Base-by-base conservation (phyloP, 64 coral and sea anemone genomes). In the Montipora efflorescens region DNA sequence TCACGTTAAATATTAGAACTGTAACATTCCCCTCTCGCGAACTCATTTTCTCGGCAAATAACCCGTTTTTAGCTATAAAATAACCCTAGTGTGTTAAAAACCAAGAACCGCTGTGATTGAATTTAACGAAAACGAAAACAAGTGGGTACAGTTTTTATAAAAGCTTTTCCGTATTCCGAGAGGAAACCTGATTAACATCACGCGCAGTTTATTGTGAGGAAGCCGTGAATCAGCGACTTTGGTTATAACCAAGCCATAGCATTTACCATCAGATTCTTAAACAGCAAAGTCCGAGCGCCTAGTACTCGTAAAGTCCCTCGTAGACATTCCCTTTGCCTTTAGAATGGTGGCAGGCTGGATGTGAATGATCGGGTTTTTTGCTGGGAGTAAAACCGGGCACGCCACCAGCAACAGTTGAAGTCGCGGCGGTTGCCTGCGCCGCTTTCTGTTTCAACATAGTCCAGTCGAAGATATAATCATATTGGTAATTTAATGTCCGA, bases 361-460 rank as follows among this genome's bases (percentile, higher is more conserved):
- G 76, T 4, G 74, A 52, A 46, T 93, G 95, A 18, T 98, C 96
- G 11, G 89, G 73, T 66, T 98, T 98, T 48, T 94, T 95, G 0
- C 72, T 83, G 20, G 96, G 77, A 25, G 96, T 98, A 69, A 89
- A 92, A 6, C 53, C 53, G n/a, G 87, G 72, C 19, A 91, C 90
- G 80, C 86, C 88, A 67, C 79, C 46, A 15, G 90, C 47, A 4
- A 74, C 79, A 5, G 90, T 88, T 19, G 89, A 57, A 22, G 89
- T 87, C 8, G 88, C 82, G 1, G 96, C 96, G 48, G 71, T 95
- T 0, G 89, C 96, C 64, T 98, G 96, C 0, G 97, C 97, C 6
- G 97, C 97, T 92, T 95, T 95, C 76, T 98, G 97, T 69, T 98
- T 98, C 92, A 98, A 91, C 97, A 98, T 98, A 49, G 97, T 98